Evolutionary conservation across 1,140 invertebrate species (phyloP), one percentile per base, ranked within the genome.

Genomic region (Neelides sp.): DNA sequence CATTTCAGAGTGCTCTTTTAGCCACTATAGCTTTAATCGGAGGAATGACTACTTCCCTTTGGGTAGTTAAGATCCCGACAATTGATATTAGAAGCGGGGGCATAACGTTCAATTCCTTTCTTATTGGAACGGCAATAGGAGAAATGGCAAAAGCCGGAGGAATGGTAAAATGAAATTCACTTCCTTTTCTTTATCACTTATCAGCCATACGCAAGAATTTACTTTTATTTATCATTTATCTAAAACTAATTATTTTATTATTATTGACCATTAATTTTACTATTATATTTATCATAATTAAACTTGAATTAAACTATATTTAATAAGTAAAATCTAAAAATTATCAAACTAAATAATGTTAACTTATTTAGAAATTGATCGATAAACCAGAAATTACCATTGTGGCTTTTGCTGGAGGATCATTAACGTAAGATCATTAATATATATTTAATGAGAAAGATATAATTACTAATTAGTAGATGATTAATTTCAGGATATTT

Each of bases 21-120:
- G 50, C 44, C 4, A 26, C 22, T 48, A 12, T 52, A 10, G 30
- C 45, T 24, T 36, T 55, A 13, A 35, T 22, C 19, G 20, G 40
- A 1, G 48, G 48, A 28, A 48, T 51, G 32, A 17, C 22, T 24
- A 52, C 55, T 19, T 15, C 55, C 3, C n/a, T 52, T 4, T 47
- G 42, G n/a, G 20, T 52, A 13, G 19, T 50, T 0, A 10, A 42
- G 27, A 30, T 57, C 35, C 45, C 45, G 4, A 20, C 50, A 23
- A 10, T 27, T 1, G 13, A 34, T 10, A 13, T 57, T 15, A 23
- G 50, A n/a, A 26, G 27, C 8, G 56, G 56, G 4, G 45, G 26
- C 2, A 30, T 54, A 13, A 50, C 48, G 27, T 58, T 58, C 32
- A 58, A 58, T 37, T 39, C 43, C 34, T 54, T 51, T 50, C 37